Conservation (phyloP, 2,113 vertebrate species). For the Parotia lawesii region DNA sequence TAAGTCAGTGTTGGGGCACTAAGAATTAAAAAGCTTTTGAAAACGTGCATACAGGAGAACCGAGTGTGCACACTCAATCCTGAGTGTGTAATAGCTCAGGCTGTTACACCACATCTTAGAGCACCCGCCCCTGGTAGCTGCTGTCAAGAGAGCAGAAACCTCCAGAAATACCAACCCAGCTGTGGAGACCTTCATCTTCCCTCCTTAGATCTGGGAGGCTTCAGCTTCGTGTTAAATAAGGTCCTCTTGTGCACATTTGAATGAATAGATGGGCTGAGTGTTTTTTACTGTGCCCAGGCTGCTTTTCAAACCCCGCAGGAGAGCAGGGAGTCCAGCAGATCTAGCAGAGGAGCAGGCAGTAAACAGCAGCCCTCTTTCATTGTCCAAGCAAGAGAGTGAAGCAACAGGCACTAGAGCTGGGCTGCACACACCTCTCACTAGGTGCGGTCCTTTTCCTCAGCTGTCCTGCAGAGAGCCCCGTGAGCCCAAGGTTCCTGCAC, state of each 20-base stretch:
- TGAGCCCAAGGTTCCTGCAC: not conserved
- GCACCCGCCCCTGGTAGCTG: not conserved
- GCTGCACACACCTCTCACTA: not conserved
- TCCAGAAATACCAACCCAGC: not conserved
- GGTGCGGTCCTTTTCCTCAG: not conserved
- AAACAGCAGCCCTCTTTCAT: not conserved
- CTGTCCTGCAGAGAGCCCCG: constrained; percentile 1
- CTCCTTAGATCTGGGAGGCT: not conserved
- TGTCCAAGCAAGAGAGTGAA: not conserved
- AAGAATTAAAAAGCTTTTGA: not conserved
- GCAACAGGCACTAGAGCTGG: not conserved
- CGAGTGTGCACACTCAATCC: not conserved
- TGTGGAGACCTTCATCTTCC: not conserved
- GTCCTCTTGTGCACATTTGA: not conserved
- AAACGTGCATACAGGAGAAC: not conserved
- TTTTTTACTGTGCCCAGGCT: not conserved
- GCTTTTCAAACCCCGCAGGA: not conserved
- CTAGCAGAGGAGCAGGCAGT: not conserved
- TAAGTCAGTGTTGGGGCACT: not conserved
- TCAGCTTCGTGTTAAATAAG: not conserved
- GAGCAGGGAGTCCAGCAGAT: not conserved
- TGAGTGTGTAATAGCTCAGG: not conserved
- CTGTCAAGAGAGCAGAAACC: not conserved
- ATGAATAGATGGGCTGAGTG: not conserved
- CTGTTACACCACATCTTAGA: not conserved